phyloP scores from a whole-genome alignment of 2,113 vertebrate species.

The Cheilinus undulatus region DNA sequence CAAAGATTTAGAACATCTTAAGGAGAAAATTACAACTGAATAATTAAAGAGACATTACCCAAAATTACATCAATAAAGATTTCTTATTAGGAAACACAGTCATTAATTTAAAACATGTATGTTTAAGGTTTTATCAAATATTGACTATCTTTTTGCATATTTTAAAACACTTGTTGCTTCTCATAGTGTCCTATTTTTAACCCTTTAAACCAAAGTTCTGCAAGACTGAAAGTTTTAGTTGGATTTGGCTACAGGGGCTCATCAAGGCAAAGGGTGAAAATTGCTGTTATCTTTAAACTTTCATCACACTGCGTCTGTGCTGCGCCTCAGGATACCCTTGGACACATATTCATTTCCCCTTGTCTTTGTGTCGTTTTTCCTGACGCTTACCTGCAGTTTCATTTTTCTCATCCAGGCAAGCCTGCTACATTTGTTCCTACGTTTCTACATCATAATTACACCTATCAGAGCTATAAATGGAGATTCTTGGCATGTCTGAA shows the following conservation, averaged over 20 bases:
- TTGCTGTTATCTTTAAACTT: constrained; percentile 77
- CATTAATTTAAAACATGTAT: constrained; percentile 2
- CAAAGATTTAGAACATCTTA: neutral
- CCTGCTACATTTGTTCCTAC: constrained; percentile 53
- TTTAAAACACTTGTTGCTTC: constrained; percentile 65
- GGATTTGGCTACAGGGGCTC: constrained; percentile 61
- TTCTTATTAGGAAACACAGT: constrained; percentile 4
- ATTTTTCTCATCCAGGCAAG: constrained; percentile 23
- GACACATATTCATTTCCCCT: constrained; percentile 70
- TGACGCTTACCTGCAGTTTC: constrained; percentile 46
- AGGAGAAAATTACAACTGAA: neutral
- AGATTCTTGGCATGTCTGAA: constrained; percentile 5
- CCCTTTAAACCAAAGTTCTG: constrained; percentile 15
- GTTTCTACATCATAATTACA: constrained; percentile 35
- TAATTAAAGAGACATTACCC: neutral
- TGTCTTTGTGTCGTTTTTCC: constrained; percentile 32
- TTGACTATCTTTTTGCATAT: constrained; percentile 8
- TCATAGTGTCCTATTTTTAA: constrained; percentile 24
- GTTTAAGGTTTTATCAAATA: constrained; percentile 30
- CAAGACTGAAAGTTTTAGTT: constrained; percentile 51
- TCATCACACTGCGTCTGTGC: constrained; percentile 55
- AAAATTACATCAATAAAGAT: neutral
- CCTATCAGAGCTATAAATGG: constrained; percentile 26
- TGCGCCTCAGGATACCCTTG: constrained; percentile 56
- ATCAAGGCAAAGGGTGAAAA: constrained; percentile 72